A percentile compares a stretch with the other conserved stretches of the same genome.
Evolutionary conservation across 2,888 invertebrate genomes (phyloP).

Genomic region (Sclerodermus sp.): DNA sequence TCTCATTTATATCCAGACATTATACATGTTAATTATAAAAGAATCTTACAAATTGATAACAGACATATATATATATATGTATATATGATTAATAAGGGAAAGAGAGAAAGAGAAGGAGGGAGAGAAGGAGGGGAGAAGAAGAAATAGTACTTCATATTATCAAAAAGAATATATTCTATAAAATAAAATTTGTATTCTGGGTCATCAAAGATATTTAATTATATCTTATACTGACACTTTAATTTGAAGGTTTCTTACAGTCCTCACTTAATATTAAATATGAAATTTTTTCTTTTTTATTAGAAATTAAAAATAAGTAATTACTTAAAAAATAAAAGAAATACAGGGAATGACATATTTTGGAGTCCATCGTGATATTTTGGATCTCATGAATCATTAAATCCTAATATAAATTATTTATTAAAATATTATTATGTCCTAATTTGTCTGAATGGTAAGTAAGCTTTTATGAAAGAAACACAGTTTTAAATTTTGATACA

Average conservation of each 20-base stretch:
- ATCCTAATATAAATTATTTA: not conserved
- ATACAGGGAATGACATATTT: not conserved
- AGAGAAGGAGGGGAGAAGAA: not conserved
- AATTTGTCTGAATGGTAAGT: no score
- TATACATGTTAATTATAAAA: no score
- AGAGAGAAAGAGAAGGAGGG: not conserved
- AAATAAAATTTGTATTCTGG: not conserved
- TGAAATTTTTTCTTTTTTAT: not conserved
- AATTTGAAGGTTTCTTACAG: no score
- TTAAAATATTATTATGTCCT: not conserved
- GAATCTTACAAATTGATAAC: no score
- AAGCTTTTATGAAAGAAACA: no score
- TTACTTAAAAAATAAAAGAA: no score
- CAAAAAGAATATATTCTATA: not conserved
- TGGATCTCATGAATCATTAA: not conserved
- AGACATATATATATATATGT: no score
- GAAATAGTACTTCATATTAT: no score
- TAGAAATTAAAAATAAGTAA: no score
- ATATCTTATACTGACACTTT: not conserved
- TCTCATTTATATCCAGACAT: no score
- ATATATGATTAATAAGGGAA: no score
- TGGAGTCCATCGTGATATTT: not conserved
- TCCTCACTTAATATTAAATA: no score
- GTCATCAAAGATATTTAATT: not conserved
- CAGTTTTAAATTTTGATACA: conserved; percentile 18